Evolutionary conservation across 1,140 invertebrate genomes (phyloP).

Genomic region (Doryteuthis pealeii): DNA sequence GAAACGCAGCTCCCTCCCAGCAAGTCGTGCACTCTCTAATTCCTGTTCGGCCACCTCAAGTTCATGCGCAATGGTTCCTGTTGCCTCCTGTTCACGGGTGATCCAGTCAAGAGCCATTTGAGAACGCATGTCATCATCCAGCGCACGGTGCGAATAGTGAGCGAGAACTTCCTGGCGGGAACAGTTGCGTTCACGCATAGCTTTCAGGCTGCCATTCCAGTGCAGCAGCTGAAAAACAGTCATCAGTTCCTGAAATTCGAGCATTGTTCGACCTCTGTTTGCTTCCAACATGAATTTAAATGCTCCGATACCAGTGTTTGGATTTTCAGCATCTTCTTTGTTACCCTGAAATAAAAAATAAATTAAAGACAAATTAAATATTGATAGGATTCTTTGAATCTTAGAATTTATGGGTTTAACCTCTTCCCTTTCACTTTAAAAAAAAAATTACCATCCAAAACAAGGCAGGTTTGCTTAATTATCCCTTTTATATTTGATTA

Average conservation of each 20-base stretch:
- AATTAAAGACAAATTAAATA: not conserved
- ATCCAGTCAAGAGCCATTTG: constrained; percentile 97
- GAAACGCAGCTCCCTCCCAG: constrained; percentile 86
- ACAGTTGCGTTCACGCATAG: constrained; percentile 86
- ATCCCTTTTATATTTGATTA: too few relatives aligned
- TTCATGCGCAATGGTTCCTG: constrained; percentile 78
- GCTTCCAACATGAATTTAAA: constrained; percentile 94
- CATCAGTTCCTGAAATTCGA: constrained; percentile 96
- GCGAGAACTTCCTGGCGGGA: constrained; percentile 94
- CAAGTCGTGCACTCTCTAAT: constrained; percentile 83
- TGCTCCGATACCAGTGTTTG: constrained; percentile 83
- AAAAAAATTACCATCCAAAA: too few relatives aligned
- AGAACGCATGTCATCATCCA: constrained; percentile 93
- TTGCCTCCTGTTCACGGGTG: constrained; percentile 79
- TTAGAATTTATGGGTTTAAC: too few relatives aligned
- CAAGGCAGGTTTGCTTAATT: too few relatives aligned
- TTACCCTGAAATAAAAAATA: constrained; percentile 53
- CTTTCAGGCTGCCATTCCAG: constrained; percentile 92
- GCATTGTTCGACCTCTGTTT: constrained; percentile 89
- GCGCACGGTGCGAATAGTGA: constrained; percentile 82
- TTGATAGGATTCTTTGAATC: too few relatives aligned
- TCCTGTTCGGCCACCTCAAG: constrained; percentile 82
- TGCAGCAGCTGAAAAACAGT: constrained; percentile 93
- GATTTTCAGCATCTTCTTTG: constrained; percentile 66
- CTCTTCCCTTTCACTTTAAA: too few relatives aligned